These are phyloP conservation scores for Pipistrellus kuhlii DNA, from an alignment of 2,797 vertebrate species.

Conservation along the genomic window DNA sequence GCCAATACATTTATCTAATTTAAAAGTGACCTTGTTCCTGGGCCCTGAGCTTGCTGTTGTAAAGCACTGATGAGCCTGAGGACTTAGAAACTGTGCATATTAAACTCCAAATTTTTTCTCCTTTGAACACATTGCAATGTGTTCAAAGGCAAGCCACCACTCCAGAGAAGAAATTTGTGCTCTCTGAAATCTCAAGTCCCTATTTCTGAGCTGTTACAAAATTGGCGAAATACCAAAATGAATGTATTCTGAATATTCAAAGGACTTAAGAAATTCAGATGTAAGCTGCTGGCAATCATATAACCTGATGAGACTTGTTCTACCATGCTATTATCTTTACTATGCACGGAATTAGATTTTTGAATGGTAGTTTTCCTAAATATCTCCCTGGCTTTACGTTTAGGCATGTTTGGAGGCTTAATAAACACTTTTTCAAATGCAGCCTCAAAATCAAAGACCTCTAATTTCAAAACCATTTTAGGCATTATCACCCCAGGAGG, in stretches of 20 bases:
- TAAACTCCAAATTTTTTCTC: neutral
- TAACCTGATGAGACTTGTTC: conserved; percentile 75
- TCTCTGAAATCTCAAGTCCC: conserved; percentile 27
- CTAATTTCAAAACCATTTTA: conserved; percentile 41
- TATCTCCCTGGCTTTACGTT: conserved; percentile 72
- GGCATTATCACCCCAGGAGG: neutral
- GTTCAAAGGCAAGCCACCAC: neutral
- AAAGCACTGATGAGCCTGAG: neutral
- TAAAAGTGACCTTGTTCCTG: neutral
- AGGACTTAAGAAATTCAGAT: conserved; percentile 70
- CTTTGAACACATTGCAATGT: neutral
- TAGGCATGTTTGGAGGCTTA: conserved; percentile 74
- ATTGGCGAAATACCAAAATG: conserved; percentile 52
- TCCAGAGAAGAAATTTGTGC: neutral
- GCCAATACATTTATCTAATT: neutral
- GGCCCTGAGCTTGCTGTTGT: neutral
- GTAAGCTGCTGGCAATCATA: conserved; percentile 44
- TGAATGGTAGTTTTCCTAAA: conserved; percentile 69
- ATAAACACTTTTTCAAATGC: conserved; percentile 34
- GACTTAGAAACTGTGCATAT: neutral
- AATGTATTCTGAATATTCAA: conserved; percentile 68
- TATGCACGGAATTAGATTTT: conserved; percentile 70
- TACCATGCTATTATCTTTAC: conserved; percentile 65
- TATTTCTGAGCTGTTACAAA: conserved; percentile 58
- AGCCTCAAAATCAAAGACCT: conserved; percentile 58